These are phyloP conservation scores for Calyptomena viridis DNA, from an alignment of 2,113 vertebrate genomes.

Conservation along the genomic window DNA sequence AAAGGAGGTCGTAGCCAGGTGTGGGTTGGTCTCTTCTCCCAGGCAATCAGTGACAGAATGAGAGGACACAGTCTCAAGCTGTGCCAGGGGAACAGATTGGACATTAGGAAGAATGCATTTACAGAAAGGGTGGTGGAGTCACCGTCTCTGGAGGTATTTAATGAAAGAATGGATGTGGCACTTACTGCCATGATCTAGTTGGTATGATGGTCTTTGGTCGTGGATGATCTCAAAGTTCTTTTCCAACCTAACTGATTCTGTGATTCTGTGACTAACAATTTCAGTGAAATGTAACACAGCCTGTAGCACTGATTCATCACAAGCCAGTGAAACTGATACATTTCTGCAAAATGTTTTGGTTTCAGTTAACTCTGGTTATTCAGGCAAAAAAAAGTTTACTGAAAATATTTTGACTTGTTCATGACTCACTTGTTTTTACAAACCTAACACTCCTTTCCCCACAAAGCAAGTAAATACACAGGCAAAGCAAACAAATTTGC, in stretches of 20 bases:
- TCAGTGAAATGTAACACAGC: background rate
- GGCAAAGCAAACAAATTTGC: background rate
- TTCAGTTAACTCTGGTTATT: background rate
- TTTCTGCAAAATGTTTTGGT: constrained; percentile 4
- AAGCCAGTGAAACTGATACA: background rate
- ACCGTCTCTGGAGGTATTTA: background rate
- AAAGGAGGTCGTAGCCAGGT: accelerated
- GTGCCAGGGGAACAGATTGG: background rate
- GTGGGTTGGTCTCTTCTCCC: background rate
- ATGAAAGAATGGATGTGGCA: background rate
- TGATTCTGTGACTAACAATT: background rate
- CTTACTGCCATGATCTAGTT: background rate
- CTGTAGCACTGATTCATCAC: background rate
- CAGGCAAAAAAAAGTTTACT: constrained; percentile 5
- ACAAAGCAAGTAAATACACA: background rate
- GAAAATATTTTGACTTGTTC: constrained; percentile 36
- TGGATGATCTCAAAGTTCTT: background rate
- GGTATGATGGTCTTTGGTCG: background rate
- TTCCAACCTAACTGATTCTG: background rate
- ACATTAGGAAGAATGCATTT: background rate
- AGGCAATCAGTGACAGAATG: background rate
- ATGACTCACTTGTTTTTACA: constrained; percentile 17
- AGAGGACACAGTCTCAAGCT: background rate
- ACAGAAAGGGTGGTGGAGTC: background rate
- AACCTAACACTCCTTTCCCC: background rate